These are phyloP conservation scores for Parnassius apollo DNA, from an alignment of 2,888 invertebrate species.

Conservation along the genomic window DNA sequence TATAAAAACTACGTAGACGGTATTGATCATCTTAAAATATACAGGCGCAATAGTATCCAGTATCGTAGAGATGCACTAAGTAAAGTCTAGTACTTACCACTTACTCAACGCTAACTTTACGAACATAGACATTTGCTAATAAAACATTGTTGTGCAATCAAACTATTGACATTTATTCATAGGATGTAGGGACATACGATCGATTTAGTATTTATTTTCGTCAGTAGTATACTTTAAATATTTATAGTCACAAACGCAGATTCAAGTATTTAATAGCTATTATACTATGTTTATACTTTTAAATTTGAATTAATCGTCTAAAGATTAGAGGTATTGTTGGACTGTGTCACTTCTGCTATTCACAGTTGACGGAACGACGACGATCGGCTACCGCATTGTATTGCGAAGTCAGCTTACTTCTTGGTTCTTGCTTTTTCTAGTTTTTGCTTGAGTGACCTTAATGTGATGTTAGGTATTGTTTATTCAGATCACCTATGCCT, in stretches of 20 bases:
- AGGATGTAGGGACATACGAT: conserved; percentile 46
- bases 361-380: conserved; percentile 28
- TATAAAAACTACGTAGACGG: too few species aligned
- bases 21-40: too few species aligned
- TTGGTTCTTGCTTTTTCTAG: conserved; percentile 64
- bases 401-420: conserved; percentile 62
- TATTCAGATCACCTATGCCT: conserved; percentile 50
- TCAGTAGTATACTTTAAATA: too few species aligned
- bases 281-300: neutral
- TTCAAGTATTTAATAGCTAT: neutral
- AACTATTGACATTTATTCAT: conserved; percentile 71
- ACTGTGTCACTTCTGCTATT: conserved; percentile 21
- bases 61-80: conserved; percentile 34
- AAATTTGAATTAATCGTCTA: neutral
- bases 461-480: conserved; percentile 67
- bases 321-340: conserved; percentile 15
- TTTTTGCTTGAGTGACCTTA: conserved; percentile 45
- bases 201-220: conserved; percentile 37
- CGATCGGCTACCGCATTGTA: conserved; percentile 50
- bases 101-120: conserved; percentile 56
- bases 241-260: neutral
- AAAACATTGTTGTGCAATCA: conserved; percentile 64
- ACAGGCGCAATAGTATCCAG: too few species aligned
- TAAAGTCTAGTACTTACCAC: conserved; percentile 34
- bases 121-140: conserved; percentile 60